Evolutionary conservation across 2,888 invertebrate genomes (phyloP).

Genomic region (Melipona bicolor): DNA sequence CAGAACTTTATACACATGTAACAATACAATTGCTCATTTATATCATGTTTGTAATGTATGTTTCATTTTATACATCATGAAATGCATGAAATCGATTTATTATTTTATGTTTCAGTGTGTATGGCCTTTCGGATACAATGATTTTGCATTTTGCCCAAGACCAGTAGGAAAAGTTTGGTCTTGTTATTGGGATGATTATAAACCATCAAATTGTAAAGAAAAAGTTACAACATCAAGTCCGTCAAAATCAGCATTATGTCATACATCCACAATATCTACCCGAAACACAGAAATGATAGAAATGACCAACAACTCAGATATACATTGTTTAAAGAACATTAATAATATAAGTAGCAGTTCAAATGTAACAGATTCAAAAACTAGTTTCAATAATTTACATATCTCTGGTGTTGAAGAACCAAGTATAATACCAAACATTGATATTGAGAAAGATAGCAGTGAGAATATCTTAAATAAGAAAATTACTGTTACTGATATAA

Average conservation of each 20-base stretch:
- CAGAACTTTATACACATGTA: not conserved
- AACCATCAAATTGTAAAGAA: slow-evolving; percentile 30
- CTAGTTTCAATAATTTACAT: not conserved
- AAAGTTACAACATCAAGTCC: not conserved
- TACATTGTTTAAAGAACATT: slow-evolving; percentile 2
- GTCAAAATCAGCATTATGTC: slow-evolving; percentile 25
- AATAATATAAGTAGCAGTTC: not conserved
- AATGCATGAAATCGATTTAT: not conserved
- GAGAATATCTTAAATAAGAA: not conserved
- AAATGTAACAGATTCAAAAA: not conserved
- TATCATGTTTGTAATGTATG: not conserved
- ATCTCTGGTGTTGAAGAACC: not conserved
- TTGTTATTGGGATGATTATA: slow-evolving; percentile 63
- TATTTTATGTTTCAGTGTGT: slow-evolving; percentile 64
- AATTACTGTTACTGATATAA: not conserved
- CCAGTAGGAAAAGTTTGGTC: slow-evolving; percentile 59
- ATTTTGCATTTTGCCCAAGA: slow-evolving; percentile 53
- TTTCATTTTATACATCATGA: not conserved
- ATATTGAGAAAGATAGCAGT: not conserved
- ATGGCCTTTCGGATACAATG: slow-evolving; percentile 72
- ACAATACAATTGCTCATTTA: not conserved
- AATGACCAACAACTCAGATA: not conserved
- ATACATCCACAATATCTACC: slow-evolving; percentile 15
- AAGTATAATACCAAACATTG: not conserved
- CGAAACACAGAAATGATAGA: not conserved